phyloP scores from a whole-genome alignment of 2,797 vertebrate genomes.

The Kryptopterus vitreolus region DNA sequence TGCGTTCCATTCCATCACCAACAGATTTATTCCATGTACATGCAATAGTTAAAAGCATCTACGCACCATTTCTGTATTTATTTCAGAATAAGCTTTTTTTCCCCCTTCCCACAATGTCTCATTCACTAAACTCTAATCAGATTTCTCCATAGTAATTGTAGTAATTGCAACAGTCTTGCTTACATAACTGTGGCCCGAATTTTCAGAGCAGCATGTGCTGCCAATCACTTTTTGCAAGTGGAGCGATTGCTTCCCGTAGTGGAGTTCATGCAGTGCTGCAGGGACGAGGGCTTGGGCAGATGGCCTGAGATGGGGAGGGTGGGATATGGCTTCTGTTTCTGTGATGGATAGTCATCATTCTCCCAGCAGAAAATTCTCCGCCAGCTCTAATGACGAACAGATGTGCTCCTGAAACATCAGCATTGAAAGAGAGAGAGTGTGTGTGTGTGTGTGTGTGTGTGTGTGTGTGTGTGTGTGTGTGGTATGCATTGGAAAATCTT shows the following conservation, averaged over 20 bases:
- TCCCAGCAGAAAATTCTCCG: conserved; percentile 43
- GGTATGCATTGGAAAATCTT: background rate
- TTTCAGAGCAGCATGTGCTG: background rate
- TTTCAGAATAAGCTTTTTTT: no score
- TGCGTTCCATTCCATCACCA: no score
- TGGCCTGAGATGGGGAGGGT: background rate
- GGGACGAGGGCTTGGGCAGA: conserved; percentile 10
- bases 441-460: conserved; percentile 18
- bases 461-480: conserved; percentile 27
- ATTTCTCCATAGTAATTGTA: background rate
- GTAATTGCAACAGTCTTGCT: background rate
- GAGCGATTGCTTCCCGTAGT: background rate
- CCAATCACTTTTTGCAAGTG: background rate
- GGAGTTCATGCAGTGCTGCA: conserved; percentile 6
- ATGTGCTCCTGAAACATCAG: conserved; percentile 57
- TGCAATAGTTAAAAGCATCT: no score
- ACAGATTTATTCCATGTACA: no score
- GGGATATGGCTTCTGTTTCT: conserved; percentile 40
- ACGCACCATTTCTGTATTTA: no score
- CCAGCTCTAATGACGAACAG: conserved; percentile 63
- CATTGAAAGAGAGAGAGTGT: conserved; percentile 6
- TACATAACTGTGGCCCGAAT: background rate
- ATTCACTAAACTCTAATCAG: background rate
- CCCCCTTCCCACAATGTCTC: no score
- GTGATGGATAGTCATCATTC: conserved; percentile 46